A percentile compares a stretch with the other conserved stretches of the same genome.
Conservation (phyloP, 2,113 vertebrate species). For the Progne subis region DNA sequence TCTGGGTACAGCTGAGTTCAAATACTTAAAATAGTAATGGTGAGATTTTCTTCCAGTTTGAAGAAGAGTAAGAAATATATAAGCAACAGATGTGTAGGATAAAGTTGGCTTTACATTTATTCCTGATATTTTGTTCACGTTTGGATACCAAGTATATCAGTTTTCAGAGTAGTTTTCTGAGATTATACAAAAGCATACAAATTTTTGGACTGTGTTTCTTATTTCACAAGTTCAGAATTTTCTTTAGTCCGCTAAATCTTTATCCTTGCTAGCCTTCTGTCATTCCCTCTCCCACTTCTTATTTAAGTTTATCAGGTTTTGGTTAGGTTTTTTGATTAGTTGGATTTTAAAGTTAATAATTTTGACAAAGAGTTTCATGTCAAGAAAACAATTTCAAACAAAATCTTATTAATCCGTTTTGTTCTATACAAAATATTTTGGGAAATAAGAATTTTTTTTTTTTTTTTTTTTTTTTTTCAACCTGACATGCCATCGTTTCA, state of each 20-base stretch:
- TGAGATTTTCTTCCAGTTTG: not conserved
- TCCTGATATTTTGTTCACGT: not conserved
- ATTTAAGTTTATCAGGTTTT: not conserved
- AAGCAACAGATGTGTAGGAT: not conserved
- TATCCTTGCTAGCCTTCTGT: not conserved
- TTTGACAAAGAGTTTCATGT: not conserved
- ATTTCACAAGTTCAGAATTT: not conserved
- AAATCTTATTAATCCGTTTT: not conserved
- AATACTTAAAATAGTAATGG: not conserved
- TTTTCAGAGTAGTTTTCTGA: not conserved
- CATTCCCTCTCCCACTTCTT: not conserved
- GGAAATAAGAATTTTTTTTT: not conserved
- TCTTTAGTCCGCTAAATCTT: not conserved
- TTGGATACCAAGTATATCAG: not conserved
- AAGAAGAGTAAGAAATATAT: not conserved
- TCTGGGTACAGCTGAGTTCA: not conserved
- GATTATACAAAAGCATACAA: not conserved
- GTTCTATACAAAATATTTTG: not conserved
- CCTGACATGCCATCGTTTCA: not conserved
- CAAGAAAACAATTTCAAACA: not conserved
- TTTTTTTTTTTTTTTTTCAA: not conserved
- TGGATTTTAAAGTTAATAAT: not conserved
- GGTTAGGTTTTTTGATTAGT: rapidly evolving
- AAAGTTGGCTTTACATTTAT: not conserved
- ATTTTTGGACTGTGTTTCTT: not conserved